Conservation (phyloP, 2,888 invertebrate genomes). For the Scrobipalpa atriplicella region DNA sequence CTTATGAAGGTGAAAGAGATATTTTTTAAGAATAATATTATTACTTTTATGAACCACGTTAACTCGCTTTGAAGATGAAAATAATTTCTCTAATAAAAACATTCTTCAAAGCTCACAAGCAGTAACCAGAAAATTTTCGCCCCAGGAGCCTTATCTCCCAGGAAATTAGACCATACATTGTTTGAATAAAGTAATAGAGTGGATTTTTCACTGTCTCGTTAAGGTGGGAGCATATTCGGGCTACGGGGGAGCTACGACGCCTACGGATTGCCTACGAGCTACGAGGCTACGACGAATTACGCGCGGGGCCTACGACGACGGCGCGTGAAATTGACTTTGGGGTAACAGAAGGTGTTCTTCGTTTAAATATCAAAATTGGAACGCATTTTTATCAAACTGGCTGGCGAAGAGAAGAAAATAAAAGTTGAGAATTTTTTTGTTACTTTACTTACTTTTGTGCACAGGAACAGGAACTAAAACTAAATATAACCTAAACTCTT, state of each 20-base stretch:
- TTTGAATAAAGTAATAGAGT: conserved; percentile 56
- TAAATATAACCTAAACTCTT: no score
- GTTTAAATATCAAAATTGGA: conserved; percentile 37
- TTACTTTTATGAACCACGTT: no score
- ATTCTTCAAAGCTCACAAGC: not conserved
- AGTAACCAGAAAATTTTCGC: not conserved
- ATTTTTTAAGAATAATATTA: no score
- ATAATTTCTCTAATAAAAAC: not conserved
- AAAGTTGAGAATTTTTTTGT: not conserved
- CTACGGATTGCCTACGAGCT: not conserved
- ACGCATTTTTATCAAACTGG: conserved; percentile 24
- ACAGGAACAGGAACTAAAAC: not conserved
- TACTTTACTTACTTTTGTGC: not conserved
- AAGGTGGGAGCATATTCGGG: conserved; percentile 44
- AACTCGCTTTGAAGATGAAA: no score
- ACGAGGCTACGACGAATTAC: conserved; percentile 51
- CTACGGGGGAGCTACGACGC: conserved; percentile 35
- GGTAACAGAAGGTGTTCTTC: conserved; percentile 39
- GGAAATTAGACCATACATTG: conserved; percentile 46
- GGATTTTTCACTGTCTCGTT: conserved; percentile 59
- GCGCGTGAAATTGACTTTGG: conserved; percentile 75
- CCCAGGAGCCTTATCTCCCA: not conserved
- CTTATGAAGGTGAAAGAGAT: no score
- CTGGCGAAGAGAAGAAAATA: not conserved
- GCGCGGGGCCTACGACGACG: conserved; percentile 61